These are phyloP conservation scores for Rhinolophus sinicus DNA, from an alignment of 2,113 vertebrate species.

Conservation along the genomic window DNA sequence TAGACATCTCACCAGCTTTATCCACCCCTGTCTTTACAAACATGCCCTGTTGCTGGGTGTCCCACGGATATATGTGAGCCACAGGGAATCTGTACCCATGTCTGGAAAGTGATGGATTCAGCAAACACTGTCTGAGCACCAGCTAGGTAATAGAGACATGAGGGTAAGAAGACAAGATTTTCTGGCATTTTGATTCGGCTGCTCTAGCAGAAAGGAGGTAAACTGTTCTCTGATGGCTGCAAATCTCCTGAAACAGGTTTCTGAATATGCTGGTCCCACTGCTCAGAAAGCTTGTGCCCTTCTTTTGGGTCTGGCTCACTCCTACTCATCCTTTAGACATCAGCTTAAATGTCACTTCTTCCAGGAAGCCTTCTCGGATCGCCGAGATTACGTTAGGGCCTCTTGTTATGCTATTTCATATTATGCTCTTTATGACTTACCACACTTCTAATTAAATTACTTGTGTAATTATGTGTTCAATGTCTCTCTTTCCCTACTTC, in stretches of 20 bases:
- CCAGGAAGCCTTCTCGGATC: slow-evolving; percentile 13
- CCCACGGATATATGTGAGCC: accelerated
- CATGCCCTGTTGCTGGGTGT: not conserved
- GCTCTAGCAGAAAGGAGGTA: not conserved
- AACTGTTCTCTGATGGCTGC: not conserved
- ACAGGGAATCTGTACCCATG: not conserved
- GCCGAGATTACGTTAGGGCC: not conserved
- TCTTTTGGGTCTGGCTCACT: not conserved
- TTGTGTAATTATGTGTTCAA: not conserved
- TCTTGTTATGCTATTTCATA: not conserved
- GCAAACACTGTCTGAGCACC: not conserved
- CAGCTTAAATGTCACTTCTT: not conserved
- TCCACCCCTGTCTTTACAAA: not conserved
- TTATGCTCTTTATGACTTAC: not conserved
- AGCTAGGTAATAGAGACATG: not conserved
- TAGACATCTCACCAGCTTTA: not conserved
- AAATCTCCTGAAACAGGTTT: not conserved
- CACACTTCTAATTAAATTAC: not conserved
- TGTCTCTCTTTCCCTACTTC: not conserved
- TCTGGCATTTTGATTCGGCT: not conserved
- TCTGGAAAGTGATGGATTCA: not conserved
- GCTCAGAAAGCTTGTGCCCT: not conserved
- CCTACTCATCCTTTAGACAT: not conserved
- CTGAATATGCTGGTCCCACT: not conserved
- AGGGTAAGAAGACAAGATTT: not conserved